phyloP scores from a whole-genome alignment of 2,113 vertebrate species.

The Lampris incognitus region DNA sequence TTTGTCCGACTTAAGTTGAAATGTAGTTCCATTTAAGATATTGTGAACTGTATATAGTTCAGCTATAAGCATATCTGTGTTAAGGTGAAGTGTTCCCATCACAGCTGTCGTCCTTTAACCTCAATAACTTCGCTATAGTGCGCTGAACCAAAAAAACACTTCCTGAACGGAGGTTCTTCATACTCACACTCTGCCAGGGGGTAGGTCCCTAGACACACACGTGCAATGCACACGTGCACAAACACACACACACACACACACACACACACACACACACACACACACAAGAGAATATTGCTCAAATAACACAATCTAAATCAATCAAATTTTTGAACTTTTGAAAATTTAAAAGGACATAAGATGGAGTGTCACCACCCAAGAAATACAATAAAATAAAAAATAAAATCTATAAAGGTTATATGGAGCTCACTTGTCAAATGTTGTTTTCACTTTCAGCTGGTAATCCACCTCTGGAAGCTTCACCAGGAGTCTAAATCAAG shows the following conservation, averaged over 20 bases:
- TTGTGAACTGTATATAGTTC: too few species aligned
- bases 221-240: conserved; percentile 2
- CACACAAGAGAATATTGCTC: conserved; percentile 49
- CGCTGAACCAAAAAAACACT: neutral
- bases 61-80: neutral
- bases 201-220: conserved; percentile 87
- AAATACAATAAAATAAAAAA: neutral
- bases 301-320: neutral
- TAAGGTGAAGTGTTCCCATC: neutral
- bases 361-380: neutral
- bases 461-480: conserved; percentile 96
- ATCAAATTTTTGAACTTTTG: too few species aligned
- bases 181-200: conserved; percentile 92
- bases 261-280: conserved; percentile 29
- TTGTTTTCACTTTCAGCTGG: conserved; percentile 96
- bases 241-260: conserved; percentile 51
- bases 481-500: conserved; percentile 88
- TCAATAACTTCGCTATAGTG: neutral
- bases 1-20: too few species aligned
- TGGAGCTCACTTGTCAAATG: conserved; percentile 93
- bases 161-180: conserved; percentile 23
- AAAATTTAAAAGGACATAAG: too few species aligned
- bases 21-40: too few species aligned
- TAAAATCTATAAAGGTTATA: neutral
- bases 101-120: neutral